Evolutionary conservation across 2,797 vertebrate species (phyloP).

Genomic region (Bradypodion ventrale): DNA sequence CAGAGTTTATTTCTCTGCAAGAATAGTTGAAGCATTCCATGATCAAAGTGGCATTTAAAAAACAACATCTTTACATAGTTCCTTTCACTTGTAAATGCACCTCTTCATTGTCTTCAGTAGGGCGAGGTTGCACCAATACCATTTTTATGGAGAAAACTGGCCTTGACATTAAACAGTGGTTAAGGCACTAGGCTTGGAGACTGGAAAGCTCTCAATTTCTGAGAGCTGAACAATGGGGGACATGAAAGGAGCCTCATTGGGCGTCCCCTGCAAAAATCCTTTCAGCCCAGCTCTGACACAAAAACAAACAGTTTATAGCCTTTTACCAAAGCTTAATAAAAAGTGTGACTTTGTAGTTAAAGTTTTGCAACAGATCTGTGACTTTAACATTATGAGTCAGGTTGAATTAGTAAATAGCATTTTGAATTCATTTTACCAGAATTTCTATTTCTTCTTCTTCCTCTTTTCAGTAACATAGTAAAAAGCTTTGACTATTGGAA

Average conservation of each 20-base stretch:
- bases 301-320: slow-evolving; percentile 67
- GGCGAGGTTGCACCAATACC: slow-evolving; percentile 73
- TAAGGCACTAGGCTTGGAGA: too few relatives aligned
- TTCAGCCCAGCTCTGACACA: too few relatives aligned
- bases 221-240: too few relatives aligned
- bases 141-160: slow-evolving; percentile 56
- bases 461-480: not conserved
- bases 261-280: too few relatives aligned
- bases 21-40: not conserved
- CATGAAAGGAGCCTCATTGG: too few relatives aligned
- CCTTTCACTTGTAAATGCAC: not conserved
- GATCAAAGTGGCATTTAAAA: not conserved
- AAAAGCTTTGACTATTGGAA: slow-evolving; percentile 45
- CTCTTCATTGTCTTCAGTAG: slow-evolving; percentile 53
- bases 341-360: slow-evolving; percentile 42
- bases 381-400: slow-evolving; percentile 34
- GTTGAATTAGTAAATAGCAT: slow-evolving; percentile 45
- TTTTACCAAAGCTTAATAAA: slow-evolving; percentile 56
- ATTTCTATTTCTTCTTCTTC: slow-evolving; percentile 15
- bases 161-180: slow-evolving; percentile 55
- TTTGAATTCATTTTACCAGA: slow-evolving; percentile 21
- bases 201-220: too few relatives aligned
- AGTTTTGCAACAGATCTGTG: slow-evolving; percentile 46
- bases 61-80: not conserved
- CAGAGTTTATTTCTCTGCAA: not conserved